Base-by-base conservation (phyloP, 2,797 vertebrate genomes). In the Paedocypris micromegethes region DNA sequence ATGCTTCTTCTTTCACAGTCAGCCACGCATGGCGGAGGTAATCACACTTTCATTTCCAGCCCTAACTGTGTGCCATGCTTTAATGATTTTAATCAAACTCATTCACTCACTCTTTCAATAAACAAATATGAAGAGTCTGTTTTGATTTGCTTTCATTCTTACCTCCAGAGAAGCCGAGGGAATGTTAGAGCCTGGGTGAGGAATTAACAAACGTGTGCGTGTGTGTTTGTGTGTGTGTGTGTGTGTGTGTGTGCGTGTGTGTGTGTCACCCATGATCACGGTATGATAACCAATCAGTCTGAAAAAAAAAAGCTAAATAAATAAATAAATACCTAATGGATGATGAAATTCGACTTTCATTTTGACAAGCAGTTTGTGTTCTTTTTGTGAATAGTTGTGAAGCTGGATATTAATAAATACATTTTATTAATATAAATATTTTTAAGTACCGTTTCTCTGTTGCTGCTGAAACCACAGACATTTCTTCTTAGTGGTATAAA, bases 81-180 rank as follows among this genome's bases (percentile, higher is more conserved):
- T 85, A 83, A 84, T 78, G 79, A 81, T 85, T 85, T 75, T 75
- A 85, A 86, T 86, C 82, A 84, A 81, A 83, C 69, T 73, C 69
- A 81, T 77, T 82, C 75, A 82, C 74, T 76, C 75, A 57, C 72
- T 61, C 73, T 77, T 76, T 75, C 78, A 71, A 77, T 79, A 77
- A 79, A 77, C 68, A 79, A 77, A 79, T 79, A 77, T 73, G 72
- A 77, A 79, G 66, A 68, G 75, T 73, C 77, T 68, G 72, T 74
- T 76, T 77, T 72, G 60, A 69, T 60, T 70, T 49, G 64, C 50
- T 68, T 58, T 74, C 45, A 23, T 70, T 68, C 68, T 70, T 66
- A 55, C 66, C 47, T 60, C 64, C 69, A 8, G 42, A 57, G 64
- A 56, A 68, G 58, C 63, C 2, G n/a, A 49, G 9, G 54, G 58